phyloP scores from a whole-genome alignment of 2,113 vertebrate genomes.

The Albula glossodonta region DNA sequence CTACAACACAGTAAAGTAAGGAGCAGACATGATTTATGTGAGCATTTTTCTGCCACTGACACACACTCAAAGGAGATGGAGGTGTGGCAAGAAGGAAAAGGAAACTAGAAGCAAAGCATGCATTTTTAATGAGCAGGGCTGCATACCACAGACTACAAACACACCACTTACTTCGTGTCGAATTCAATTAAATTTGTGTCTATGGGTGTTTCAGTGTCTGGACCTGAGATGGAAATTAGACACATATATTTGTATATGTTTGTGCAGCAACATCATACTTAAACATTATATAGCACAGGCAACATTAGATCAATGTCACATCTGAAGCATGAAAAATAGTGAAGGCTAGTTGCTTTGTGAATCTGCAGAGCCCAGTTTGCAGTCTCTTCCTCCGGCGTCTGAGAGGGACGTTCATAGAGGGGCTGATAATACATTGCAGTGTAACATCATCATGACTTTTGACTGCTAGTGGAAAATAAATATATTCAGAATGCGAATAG shows the following conservation, averaged over 20 bases:
- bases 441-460: too few species aligned
- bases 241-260: neutral
- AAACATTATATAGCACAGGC: neutral
- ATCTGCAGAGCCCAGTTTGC: too few species aligned
- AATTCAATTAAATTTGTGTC: slow-evolving; percentile 95
- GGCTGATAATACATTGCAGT: too few species aligned
- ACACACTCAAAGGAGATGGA: slow-evolving; percentile 40
- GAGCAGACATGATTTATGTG: slow-evolving; percentile 41
- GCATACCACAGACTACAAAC: neutral
- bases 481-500: neutral
- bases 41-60: slow-evolving; percentile 49
- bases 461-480: too few species aligned
- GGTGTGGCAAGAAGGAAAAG: slow-evolving; percentile 13
- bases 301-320: too few species aligned
- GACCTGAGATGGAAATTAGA: slow-evolving; percentile 66
- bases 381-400: too few species aligned
- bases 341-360: too few species aligned
- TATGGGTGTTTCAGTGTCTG: slow-evolving; percentile 82
- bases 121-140: slow-evolving; percentile 22
- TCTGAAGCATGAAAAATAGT: too few species aligned
- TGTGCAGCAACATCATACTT: neutral
- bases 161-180: slow-evolving; percentile 87
- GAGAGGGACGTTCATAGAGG: too few species aligned
- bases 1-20: neutral
- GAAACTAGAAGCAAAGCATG: slow-evolving; percentile 15